These are phyloP conservation scores for Callosobruchus maculatus DNA, from an alignment of 2,888 invertebrate genomes.

Conservation along the genomic window DNA sequence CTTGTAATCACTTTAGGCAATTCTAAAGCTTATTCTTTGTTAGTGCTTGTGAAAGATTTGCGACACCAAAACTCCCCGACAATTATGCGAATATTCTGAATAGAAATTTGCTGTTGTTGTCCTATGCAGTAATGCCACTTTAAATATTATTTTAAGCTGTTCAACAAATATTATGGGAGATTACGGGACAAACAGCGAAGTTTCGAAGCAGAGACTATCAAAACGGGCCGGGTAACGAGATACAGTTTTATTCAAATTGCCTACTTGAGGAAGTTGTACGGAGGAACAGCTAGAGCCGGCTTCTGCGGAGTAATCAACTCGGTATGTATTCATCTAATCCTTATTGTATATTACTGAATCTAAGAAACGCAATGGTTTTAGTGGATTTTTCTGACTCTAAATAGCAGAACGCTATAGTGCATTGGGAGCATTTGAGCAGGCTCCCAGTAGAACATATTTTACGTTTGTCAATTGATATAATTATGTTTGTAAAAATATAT, in stretches of 20 bases:
- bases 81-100: constrained; percentile 10
- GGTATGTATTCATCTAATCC: not conserved
- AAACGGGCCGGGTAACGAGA: constrained; percentile 22
- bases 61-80: constrained; percentile 5
- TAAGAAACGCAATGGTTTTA: too few species aligned
- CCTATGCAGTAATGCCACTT: constrained; percentile 7
- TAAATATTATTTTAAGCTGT: constrained; percentile 26
- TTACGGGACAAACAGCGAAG: constrained; percentile 15
- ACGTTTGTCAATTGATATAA: too few species aligned
- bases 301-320: not conserved
- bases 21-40: not conserved
- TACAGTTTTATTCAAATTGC: constrained; percentile 21
- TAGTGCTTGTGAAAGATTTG: not conserved
- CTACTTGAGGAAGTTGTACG: not conserved
- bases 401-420: too few species aligned
- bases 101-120: constrained; percentile 1
- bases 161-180: constrained; percentile 25
- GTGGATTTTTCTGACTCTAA: too few species aligned
- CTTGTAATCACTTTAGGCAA: not conserved
- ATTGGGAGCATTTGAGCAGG: too few species aligned
- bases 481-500: too few species aligned
- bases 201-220: constrained; percentile 16
- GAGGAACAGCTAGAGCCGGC: not conserved
- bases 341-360: too few species aligned
- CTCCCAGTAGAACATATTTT: too few species aligned